phyloP scores from a whole-genome alignment of 1,140 invertebrate genomes.

The Drosophila truncata region DNA sequence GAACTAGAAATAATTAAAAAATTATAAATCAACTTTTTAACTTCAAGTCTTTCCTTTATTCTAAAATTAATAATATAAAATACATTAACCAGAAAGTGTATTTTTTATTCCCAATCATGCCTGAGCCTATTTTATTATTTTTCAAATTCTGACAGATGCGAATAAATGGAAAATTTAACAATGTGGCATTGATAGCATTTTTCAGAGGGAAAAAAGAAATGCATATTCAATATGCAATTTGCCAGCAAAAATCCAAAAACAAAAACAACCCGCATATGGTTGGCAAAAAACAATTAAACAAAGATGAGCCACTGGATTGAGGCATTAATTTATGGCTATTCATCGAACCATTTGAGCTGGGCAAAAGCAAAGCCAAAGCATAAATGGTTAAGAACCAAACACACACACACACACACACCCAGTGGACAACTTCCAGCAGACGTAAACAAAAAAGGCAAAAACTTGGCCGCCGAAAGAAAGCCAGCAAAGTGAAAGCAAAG shows the following conservation, averaged over 20 bases:
- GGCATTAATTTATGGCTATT: conserved; percentile 50
- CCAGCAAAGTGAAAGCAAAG: conserved; percentile 40
- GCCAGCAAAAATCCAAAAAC: conserved; percentile 18
- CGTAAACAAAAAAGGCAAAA: conserved; percentile 57
- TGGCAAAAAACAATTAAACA: conserved; percentile 42
- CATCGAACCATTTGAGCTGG: conserved; percentile 43
- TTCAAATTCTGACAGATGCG: conserved; percentile 22
- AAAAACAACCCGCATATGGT: conserved; percentile 20
- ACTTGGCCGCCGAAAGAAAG: conserved; percentile 35
- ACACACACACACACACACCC: conserved; percentile 2
- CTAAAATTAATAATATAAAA: too few relatives aligned
- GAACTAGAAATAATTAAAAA: background rate
- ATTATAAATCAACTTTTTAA: background rate
- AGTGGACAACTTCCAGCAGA: conserved; percentile 53
- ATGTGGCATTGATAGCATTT: conserved; percentile 52
- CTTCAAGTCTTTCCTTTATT: background rate
- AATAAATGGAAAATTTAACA: conserved; percentile 44
- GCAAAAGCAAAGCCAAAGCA: conserved; percentile 12
- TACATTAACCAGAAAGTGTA: background rate
- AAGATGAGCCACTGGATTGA: conserved; percentile 26
- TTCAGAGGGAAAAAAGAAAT: conserved; percentile 11
- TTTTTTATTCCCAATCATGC: background rate
- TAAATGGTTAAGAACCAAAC: conserved; percentile 22
- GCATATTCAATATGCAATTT: conserved; percentile 33
- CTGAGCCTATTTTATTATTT: background rate